Percentiles rank a stretch among this genome's conserved stretches.
Evolutionary conservation across 2,797 vertebrate genomes (phyloP).

Genomic region (Miichthys miiuy): DNA sequence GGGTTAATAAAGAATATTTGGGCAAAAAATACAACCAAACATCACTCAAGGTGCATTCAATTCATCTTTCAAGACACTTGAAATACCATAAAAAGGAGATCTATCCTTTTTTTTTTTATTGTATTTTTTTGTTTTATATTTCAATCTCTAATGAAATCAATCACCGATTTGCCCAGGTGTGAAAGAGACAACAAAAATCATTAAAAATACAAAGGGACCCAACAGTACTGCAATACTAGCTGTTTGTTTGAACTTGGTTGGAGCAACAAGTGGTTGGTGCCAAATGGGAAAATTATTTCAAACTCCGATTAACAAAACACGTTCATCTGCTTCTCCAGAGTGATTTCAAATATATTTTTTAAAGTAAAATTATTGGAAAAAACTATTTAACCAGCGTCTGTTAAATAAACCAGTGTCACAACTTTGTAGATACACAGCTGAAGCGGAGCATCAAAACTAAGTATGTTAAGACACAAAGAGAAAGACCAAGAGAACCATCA

Average conservation of each 20-base stretch:
- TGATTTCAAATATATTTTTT: slow-evolving; percentile 13
- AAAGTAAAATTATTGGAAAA: slow-evolving; percentile 50
- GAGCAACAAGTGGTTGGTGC: slow-evolving; percentile 25
- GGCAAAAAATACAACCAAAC: slow-evolving; percentile 60
- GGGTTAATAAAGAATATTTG: slow-evolving; percentile 62
- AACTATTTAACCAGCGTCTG: slow-evolving; percentile 59
- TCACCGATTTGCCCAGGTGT: slow-evolving; percentile 25
- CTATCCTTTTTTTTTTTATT: slow-evolving; percentile 22
- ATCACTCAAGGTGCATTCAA: slow-evolving; percentile 67
- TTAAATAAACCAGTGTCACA: slow-evolving; percentile 83
- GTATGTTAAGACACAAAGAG: slow-evolving; percentile 70
- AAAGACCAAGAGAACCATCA: slow-evolving; percentile 27
- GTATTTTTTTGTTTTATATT: slow-evolving; percentile 22
- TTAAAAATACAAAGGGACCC: slow-evolving; percentile 56
- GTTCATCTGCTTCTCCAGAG: slow-evolving; percentile 19
- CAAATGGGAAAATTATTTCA: not conserved
- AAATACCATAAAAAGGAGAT: slow-evolving; percentile 37
- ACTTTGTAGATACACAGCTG: slow-evolving; percentile 70
- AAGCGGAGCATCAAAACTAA: slow-evolving; percentile 69
- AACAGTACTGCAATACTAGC: slow-evolving; percentile 51
- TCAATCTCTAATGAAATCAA: slow-evolving; percentile 34
- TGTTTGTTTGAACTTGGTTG: slow-evolving; percentile 35
- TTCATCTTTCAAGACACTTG: slow-evolving; percentile 64
- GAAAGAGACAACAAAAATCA: slow-evolving; percentile 48
- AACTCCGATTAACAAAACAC: not conserved